Conservation (phyloP, 2,113 vertebrate species). For the Podilymbus podiceps region DNA sequence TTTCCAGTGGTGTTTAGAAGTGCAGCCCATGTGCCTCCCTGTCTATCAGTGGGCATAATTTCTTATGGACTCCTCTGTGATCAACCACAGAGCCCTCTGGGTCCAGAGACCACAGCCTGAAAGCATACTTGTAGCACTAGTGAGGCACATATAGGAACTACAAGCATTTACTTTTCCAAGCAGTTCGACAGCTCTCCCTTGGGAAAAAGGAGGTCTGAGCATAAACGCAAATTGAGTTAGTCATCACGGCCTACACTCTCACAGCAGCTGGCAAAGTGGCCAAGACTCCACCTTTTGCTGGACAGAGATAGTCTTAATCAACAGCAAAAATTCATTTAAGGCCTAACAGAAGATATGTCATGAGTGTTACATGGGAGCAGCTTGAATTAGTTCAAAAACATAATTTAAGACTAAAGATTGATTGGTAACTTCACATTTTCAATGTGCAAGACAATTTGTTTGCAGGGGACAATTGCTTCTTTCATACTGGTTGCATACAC, state of each 20-base stretch:
- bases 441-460: background rate
- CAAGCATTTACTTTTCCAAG: background rate
- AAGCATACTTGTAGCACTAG: background rate
- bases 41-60: background rate
- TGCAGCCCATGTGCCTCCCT: background rate
- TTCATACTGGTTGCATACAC: background rate
- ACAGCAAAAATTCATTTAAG: conserved; percentile 56
- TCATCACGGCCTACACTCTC: conserved; percentile 36
- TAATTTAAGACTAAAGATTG: background rate
- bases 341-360: background rate
- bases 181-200: background rate
- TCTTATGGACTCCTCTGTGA: background rate
- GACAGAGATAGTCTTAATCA: conserved; percentile 56
- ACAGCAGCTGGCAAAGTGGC: conserved; percentile 45
- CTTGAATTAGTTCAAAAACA: background rate
- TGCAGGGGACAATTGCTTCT: background rate
- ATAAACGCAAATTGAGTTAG: background rate
- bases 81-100: background rate
- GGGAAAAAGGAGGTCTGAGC: background rate
- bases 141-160: background rate
- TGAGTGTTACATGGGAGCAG: background rate
- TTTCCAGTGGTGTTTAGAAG: background rate
- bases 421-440: background rate
- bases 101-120: background rate
- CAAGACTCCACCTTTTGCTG: conserved; percentile 44